phyloP scores from a whole-genome alignment of 2,113 vertebrate species.

The Clarias magur region DNA sequence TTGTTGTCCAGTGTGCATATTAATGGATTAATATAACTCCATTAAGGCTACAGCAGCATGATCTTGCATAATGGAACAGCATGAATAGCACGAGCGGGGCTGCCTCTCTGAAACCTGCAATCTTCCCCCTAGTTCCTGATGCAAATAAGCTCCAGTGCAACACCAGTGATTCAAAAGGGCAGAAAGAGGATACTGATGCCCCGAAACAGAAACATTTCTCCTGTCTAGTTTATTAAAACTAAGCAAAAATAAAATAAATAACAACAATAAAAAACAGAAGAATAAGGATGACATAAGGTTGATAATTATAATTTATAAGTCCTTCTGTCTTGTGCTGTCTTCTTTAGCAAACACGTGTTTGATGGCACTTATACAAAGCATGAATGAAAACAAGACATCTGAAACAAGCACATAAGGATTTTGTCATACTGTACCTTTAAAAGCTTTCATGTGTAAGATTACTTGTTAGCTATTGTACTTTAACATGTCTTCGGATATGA shows the following conservation, averaged over 20 bases:
- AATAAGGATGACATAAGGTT: not conserved
- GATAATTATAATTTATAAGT: not conserved
- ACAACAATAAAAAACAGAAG: not conserved
- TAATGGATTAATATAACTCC: not conserved
- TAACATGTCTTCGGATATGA: not conserved
- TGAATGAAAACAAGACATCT: not conserved
- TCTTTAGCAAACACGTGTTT: not conserved
- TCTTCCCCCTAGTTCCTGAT: constrained; percentile 57
- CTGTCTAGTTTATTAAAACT: not conserved
- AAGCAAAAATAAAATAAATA: not conserved
- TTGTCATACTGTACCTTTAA: not conserved
- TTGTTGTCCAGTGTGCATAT: not conserved
- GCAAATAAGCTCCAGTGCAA: constrained; percentile 52
- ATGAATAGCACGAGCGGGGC: not conserved
- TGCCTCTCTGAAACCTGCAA: not conserved
- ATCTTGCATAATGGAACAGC: constrained; percentile 5
- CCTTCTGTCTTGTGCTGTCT: not conserved
- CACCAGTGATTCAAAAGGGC: constrained; percentile 62
- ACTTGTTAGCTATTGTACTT: not conserved
- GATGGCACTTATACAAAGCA: not conserved
- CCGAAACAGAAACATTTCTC: constrained; percentile 26
- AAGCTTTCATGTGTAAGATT: not conserved
- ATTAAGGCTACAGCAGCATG: not conserved
- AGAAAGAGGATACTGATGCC: constrained; percentile 33
- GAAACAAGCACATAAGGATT: not conserved